Conservation (phyloP, 2,888 invertebrate genomes). For the Drosophila tripunctata region DNA sequence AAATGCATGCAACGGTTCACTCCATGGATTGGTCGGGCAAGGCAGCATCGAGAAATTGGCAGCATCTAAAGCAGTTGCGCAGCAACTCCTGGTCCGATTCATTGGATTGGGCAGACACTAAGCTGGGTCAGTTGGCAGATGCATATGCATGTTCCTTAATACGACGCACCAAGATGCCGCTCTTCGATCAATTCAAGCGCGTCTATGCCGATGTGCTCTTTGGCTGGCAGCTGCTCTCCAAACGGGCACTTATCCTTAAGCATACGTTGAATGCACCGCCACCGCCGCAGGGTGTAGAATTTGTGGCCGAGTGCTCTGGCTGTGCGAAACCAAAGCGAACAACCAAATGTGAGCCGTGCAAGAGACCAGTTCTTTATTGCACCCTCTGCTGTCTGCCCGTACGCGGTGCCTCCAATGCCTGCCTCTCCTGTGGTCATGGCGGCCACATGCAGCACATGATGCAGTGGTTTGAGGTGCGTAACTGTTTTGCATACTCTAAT, state of each 20-base stretch:
- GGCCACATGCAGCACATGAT: constrained; percentile 94
- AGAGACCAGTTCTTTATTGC: constrained; percentile 91
- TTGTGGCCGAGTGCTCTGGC: constrained; percentile 89
- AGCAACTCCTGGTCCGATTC: constrained; percentile 96
- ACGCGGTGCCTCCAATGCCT: constrained; percentile 93
- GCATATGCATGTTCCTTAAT: constrained; percentile 79
- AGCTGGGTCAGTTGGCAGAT: constrained; percentile 61
- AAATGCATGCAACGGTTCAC: constrained; percentile 89
- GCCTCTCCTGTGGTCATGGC: constrained; percentile 96
- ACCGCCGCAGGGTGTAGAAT: constrained; percentile 88
- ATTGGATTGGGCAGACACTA: constrained; percentile 86
- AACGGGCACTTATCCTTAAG: constrained; percentile 90
- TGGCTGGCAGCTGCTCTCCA: constrained; percentile 92
- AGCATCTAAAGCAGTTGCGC: constrained; percentile 88
- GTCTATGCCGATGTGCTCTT: constrained; percentile 95
- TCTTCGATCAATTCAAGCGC: constrained; percentile 93
- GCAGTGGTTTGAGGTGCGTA: constrained; percentile 89
- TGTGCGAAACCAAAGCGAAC: constrained; percentile 89
- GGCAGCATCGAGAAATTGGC: constrained; percentile 85
- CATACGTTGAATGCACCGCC: constrained; percentile 85
- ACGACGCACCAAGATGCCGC: constrained; percentile 80
- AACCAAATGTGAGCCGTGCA: constrained; percentile 90
- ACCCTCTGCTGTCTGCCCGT: constrained; percentile 94
- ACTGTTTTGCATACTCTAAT: background rate
- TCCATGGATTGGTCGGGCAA: constrained; percentile 87